Base-by-base conservation (phyloP, 2,797 vertebrate genomes). In the Saxicola maurus region DNA sequence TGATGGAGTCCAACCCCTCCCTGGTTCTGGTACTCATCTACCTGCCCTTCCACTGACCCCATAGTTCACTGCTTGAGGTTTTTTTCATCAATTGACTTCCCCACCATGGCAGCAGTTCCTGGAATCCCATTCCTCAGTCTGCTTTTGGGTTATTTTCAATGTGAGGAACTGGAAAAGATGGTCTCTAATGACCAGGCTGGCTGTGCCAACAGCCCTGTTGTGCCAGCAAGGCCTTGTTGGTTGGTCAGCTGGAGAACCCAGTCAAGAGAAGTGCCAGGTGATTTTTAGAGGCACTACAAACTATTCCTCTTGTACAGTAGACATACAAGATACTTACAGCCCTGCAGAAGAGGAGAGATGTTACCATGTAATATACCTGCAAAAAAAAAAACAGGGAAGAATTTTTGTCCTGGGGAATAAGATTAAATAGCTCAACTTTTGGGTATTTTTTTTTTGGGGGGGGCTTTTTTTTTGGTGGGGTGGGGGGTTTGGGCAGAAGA, bases 61-160 rank as follows among this genome's bases (percentile, higher is more conserved):
- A 5, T 4, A 33, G 61, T n/a, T 68, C 1, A 0, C 28, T 35
- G 14, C 24, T 8, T 23, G 31, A 20, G 7, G 2, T 10, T 83
- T 66, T 62, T 51, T 37, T 9, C 1, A 30, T 72, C 25, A 27
- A 0, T 23, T 40, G 23, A 9, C 9, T 62, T 30, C 7, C 16
- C 13, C 30, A 28, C 38, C 1, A 5, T 40, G 52, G 64, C 67
- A 49, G 38, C 31, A 68, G 33, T 31, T 79, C 35, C 40, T 86
- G 38, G 48, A 79, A 69, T 69, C 18, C 11, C 46, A 18, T 65
- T 60, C 30, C 21, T 74, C 19, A 3, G 9, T 37, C 30, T n/a
- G 14, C 11, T 77, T 73, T 68, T 43, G 66, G 49, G 38, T 2
- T 62, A 10, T 74, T 86, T 90, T 74, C n/a, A 62, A 2, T 28